Percentiles rank a stretch among this genome's conserved stretches.
Evolutionary conservation across 2,888 invertebrate species (phyloP).

Genomic region (Trachelus stipa): DNA sequence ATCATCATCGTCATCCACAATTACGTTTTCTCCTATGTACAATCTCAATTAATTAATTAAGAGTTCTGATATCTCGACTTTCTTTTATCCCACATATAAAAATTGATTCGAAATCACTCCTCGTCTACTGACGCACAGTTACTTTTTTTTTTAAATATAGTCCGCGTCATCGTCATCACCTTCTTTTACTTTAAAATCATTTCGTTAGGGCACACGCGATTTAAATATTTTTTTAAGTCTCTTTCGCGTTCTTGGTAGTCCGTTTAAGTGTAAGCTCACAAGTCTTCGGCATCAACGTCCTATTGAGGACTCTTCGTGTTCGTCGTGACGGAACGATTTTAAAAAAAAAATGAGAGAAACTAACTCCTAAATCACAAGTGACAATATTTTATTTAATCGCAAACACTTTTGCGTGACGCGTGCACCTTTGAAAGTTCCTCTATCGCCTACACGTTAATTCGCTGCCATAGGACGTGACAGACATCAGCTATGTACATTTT

Average conservation of each 20-base stretch:
- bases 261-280: background rate
- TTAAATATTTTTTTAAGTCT: background rate
- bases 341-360: background rate
- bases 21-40: conserved; percentile 27
- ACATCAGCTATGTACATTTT: background rate
- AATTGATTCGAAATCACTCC: conserved; percentile 39
- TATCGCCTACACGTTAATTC: background rate
- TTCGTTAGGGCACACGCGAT: background rate
- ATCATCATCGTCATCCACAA: background rate
- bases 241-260: background rate
- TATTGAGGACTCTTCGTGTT: background rate
- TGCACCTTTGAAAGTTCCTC: background rate
- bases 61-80: conserved; percentile 39
- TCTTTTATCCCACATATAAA: conserved; percentile 33
- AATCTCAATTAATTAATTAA: conserved; percentile 39
- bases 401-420: conserved; percentile 4
- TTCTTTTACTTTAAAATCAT: background rate
- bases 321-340: background rate
- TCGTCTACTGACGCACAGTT: conserved; percentile 9
- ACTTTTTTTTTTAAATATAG: conserved; percentile 4
- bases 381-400: conserved; percentile 13
- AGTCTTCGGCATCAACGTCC: background rate
- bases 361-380: background rate
- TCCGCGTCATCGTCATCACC: background rate
- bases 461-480: background rate